Percentiles rank a stretch among this genome's conserved stretches.
These are phyloP conservation scores for Reticulitermes speratus DNA, from an alignment of 1,140 invertebrate genomes.

Conservation along the genomic window DNA sequence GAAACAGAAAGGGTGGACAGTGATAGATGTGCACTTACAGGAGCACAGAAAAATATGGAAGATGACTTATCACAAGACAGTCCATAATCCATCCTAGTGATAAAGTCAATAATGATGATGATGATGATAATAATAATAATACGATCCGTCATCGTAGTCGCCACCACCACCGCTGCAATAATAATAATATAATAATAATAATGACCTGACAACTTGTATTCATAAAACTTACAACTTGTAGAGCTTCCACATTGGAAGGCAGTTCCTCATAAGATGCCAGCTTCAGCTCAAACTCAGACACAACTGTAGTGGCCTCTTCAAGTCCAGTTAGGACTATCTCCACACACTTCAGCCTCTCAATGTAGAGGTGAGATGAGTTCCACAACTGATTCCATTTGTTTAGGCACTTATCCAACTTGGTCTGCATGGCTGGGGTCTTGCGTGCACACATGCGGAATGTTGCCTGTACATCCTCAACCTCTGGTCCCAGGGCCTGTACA, in stretches of 20 bases:
- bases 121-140: no score
- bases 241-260: slow-evolving; percentile 74
- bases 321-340: slow-evolving; percentile 86
- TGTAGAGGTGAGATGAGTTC: slow-evolving; percentile 81
- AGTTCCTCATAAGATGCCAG: slow-evolving; percentile 80
- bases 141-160: no score
- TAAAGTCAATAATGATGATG: no score
- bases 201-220: no score
- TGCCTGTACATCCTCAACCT: slow-evolving; percentile 79
- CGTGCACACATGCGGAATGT: slow-evolving; percentile 78
- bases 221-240: slow-evolving; percentile 59
- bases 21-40: no score
- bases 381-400: slow-evolving; percentile 91
- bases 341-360: slow-evolving; percentile 87
- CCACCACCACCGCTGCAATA: no score
- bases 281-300: slow-evolving; percentile 90
- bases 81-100: no score
- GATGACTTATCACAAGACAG: no score
- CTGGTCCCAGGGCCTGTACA: slow-evolving; percentile 63
- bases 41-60: no score
- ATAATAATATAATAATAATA: no score
- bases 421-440: slow-evolving; percentile 88
- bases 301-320: slow-evolving; percentile 83
- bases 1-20: no score
- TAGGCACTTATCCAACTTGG: slow-evolving; percentile 81